Conservation (phyloP, 2,113 vertebrate species). For the Paradoxurus hermaphroditus region DNA sequence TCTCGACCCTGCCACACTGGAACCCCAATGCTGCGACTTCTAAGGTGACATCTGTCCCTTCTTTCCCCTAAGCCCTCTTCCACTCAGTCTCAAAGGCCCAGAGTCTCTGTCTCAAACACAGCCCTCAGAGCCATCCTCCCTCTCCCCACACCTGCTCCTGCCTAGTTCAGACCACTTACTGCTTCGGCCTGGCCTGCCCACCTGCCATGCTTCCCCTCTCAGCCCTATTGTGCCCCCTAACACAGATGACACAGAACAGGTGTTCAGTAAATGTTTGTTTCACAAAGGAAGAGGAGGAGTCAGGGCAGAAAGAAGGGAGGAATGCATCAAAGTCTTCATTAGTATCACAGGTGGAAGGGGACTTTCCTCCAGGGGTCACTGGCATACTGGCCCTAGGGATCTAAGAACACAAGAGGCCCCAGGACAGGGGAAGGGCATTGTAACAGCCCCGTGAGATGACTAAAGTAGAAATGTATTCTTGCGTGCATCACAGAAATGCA, state of each 20-base stretch:
- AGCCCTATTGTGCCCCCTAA: neutral
- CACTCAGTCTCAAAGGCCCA: neutral
- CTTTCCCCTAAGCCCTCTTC: neutral
- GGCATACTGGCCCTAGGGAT: neutral
- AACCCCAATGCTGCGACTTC: neutral
- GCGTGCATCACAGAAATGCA: neutral
- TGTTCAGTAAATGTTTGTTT: neutral
- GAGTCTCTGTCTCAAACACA: neutral
- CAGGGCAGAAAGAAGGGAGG: neutral
- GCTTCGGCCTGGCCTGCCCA: neutral
- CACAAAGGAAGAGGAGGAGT: neutral
- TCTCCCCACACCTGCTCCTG: neutral
- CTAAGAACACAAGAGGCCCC: neutral
- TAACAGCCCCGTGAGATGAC: neutral
- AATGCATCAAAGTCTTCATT: neutral
- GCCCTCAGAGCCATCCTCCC: neutral
- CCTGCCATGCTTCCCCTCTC: neutral
- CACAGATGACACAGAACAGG: neutral
- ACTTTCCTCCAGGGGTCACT: neutral
- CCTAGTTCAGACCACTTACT: neutral
- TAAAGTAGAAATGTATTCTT: neutral
- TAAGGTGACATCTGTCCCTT: neutral
- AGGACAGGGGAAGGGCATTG: neutral
- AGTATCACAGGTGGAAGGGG: neutral
- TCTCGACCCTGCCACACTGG: neutral